Evolutionary conservation across 2,888 invertebrate species (phyloP).

Genomic region (Spodoptera littoralis): DNA sequence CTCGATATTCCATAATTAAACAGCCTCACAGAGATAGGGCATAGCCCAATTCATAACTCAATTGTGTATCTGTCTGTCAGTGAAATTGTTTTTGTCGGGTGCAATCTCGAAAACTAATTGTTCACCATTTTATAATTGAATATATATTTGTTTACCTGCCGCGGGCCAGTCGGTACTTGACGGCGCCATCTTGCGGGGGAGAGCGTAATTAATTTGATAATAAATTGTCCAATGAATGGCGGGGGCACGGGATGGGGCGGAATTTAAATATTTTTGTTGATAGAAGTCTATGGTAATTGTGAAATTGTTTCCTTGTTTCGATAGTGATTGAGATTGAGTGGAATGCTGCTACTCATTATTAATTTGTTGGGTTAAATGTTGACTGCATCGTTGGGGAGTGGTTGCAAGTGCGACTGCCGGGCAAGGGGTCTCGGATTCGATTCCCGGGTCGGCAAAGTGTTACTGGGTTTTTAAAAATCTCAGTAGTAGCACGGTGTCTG

Average conservation of each 20-base stretch:
- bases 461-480: too few species aligned
- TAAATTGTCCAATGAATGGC: constrained; percentile 51
- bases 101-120: constrained; percentile 61
- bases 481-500: too few species aligned
- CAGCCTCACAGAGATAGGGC: constrained; percentile 31
- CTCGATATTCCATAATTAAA: constrained; percentile 24
- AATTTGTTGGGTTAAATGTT: neutral
- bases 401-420: too few species aligned
- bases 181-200: constrained; percentile 49
- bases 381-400: too few species aligned
- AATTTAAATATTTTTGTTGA: constrained; percentile 54
- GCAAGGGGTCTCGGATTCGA: too few species aligned
- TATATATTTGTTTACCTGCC: constrained; percentile 57
- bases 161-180: constrained; percentile 11
- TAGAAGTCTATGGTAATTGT: constrained; percentile 8
- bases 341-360: constrained; percentile 1
- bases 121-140: constrained; percentile 58
- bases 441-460: too few species aligned
- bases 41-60: constrained; percentile 48
- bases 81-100: constrained; percentile 57
- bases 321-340: constrained; percentile 18
- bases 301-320: constrained; percentile 12
- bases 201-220: constrained; percentile 55
- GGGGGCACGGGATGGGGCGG: constrained; percentile 19
- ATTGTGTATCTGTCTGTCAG: constrained; percentile 59